These are phyloP conservation scores for Bedellia somnulentella DNA, from an alignment of 2,888 invertebrate species.

Conservation along the genomic window DNA sequence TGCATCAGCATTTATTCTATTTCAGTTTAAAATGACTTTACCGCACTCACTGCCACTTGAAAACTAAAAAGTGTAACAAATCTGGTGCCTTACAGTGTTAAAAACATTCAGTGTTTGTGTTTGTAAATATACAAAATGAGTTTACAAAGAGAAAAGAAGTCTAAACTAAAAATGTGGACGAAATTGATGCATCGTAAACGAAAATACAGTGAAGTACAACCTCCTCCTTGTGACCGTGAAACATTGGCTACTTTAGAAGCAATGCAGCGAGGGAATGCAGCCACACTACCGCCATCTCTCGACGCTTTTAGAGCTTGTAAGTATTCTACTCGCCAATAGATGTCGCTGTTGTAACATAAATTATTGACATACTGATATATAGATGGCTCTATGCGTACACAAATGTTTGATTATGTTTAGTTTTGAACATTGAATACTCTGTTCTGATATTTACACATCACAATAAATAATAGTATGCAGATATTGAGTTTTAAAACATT, in stretches of 20 bases:
- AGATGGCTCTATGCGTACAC: background rate
- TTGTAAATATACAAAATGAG: conserved; percentile 32
- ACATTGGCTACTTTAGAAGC: conserved; percentile 50
- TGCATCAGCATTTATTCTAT: too few relatives aligned
- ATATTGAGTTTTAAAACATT: too few relatives aligned
- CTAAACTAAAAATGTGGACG: conserved; percentile 51
- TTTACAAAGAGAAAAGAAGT: conserved; percentile 38
- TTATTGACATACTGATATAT: background rate
- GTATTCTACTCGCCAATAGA: conserved; percentile 41
- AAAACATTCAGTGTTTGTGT: too few relatives aligned
- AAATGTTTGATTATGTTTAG: background rate
- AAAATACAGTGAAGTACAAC: conserved; percentile 36
- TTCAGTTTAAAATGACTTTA: too few relatives aligned
- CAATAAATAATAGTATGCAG: too few relatives aligned
- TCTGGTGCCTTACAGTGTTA: too few relatives aligned
- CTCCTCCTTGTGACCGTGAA: conserved; percentile 36
- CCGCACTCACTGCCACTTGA: too few relatives aligned
- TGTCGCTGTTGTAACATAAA: conserved; percentile 15
- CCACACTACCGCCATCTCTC: conserved; percentile 53
- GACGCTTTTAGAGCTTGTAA: conserved; percentile 54
- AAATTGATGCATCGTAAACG: conserved; percentile 45
- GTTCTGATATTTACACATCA: too few relatives aligned
- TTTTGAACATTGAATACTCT: too few relatives aligned
- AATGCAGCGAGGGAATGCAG: conserved; percentile 46
- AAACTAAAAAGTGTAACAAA: too few relatives aligned